Conservation (phyloP, 2,113 vertebrate genomes). For the Bettongia penicillata region DNA sequence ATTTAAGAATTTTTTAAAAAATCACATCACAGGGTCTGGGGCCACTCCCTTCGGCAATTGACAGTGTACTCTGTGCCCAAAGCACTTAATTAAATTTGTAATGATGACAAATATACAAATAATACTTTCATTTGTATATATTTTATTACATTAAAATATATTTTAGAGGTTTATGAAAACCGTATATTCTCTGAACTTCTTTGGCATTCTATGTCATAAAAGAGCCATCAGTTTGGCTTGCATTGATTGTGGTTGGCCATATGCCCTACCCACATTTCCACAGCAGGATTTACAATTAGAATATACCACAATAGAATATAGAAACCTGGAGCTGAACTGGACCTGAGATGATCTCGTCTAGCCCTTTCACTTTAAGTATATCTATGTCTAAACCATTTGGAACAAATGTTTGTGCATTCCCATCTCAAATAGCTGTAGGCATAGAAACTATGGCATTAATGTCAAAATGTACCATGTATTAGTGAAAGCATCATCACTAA, state of each 20-base stretch:
- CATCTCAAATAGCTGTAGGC: background rate
- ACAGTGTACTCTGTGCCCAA: background rate
- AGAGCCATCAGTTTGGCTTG: slow-evolving; percentile 15
- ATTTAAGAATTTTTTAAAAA: background rate
- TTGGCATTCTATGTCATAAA: slow-evolving; percentile 20
- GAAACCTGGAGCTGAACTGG: background rate
- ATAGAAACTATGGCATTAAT: background rate
- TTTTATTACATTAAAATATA: slow-evolving; percentile 34
- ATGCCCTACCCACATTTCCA: slow-evolving; percentile 11
- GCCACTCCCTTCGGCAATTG: background rate
- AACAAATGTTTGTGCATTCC: background rate
- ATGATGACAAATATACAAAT: background rate
- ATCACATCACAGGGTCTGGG: background rate
- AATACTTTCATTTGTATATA: background rate
- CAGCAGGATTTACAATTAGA: background rate
- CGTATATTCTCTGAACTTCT: slow-evolving; percentile 18
- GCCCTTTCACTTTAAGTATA: background rate
- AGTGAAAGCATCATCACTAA: background rate
- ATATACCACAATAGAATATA: background rate
- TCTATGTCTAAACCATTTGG: background rate
- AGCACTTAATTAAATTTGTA: slow-evolving; percentile 9
- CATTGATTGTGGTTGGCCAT: background rate
- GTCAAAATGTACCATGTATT: background rate
- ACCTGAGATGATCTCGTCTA: background rate
- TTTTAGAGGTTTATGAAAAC: background rate